These are phyloP conservation scores for Drosophila nigrodunni DNA, from an alignment of 1,140 invertebrate genomes.

Conservation along the genomic window DNA sequence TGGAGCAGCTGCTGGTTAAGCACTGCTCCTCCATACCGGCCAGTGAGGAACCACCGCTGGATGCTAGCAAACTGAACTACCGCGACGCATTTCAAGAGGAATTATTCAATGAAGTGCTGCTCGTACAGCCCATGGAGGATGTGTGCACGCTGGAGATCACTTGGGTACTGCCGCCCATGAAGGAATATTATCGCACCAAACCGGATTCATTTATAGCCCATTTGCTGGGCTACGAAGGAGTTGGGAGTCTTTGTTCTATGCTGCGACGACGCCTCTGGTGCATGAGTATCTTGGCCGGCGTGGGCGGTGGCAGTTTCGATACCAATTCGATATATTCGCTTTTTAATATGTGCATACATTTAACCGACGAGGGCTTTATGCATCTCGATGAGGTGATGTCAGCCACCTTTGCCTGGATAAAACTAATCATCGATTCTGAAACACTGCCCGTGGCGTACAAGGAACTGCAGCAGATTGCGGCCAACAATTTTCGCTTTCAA, in stretches of 20 bases:
- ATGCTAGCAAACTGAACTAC: conserved; percentile 85
- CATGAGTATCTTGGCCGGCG: conserved; percentile 90
- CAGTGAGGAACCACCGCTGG: conserved; percentile 87
- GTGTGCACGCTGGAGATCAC: conserved; percentile 88
- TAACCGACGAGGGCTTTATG: conserved; percentile 92
- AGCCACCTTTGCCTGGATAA: conserved; percentile 90
- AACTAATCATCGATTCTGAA: conserved; percentile 87
- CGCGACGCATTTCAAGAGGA: conserved; percentile 87
- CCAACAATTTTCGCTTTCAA: conserved; percentile 89
- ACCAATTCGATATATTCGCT: conserved; percentile 90
- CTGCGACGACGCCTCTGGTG: conserved; percentile 94
- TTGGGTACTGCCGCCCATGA: conserved; percentile 91
- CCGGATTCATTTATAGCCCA: conserved; percentile 92
- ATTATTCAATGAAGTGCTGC: conserved; percentile 90
- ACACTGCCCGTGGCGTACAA: conserved; percentile 85
- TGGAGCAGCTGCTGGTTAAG: conserved; percentile 88
- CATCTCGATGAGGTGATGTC: conserved; percentile 90
- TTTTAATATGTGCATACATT: conserved; percentile 90
- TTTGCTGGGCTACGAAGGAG: conserved; percentile 95
- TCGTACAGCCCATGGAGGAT: conserved; percentile 92
- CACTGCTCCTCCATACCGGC: conserved; percentile 88
- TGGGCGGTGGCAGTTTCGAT: conserved; percentile 90
- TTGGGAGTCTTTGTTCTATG: conserved; percentile 93
- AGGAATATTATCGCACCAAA: conserved; percentile 89
- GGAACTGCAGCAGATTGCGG: conserved; percentile 87